Base-by-base conservation (phyloP, 2,797 vertebrate species). In the Philypnodon macrostomus region DNA sequence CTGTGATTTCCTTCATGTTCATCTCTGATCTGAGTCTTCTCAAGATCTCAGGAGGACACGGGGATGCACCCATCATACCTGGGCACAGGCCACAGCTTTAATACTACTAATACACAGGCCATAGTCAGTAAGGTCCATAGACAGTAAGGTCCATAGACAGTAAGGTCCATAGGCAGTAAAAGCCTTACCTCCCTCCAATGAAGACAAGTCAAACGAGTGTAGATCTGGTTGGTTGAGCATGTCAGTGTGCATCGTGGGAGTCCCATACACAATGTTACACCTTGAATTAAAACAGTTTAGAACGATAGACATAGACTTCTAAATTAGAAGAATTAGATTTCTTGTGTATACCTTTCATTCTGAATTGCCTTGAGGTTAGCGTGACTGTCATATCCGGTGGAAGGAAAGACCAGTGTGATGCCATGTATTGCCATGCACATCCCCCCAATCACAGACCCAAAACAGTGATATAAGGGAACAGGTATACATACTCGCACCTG, bases 231-330 rank as follows among this genome's bases (percentile, higher is more conserved):
- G 92, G 53, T 70, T 77, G 6, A 96, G 77, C 67, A 95, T 75
- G 75, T 95, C 94, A 44, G 91, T 87, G 47, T 47, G 94, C 94
- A 96, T 96, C 12, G 94, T 96, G 0, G 94, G 94, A 0, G 93
- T 96, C 54, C 93, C 94, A 0, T 85, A 86, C 18, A 86, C 8
- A 1, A 81, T 11, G 26, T 77, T 88, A 55, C 93, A 93, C 50
- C 93, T 94, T 53, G 4, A 50, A 14, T 4, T n/a, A n/a, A 6
- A 37, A 38, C 58, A 33, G 1, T 4, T 17, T 8, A 2, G 35
- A 49, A 30, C 31, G 0, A 7, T 0, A 34, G 4, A 13, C 1
- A 42, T 11, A 3, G 1, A 34, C n/a, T 30, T 2, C 34, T n/a
- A 2, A 12, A n/a, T 26, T 17, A 53, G 1, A 33, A 0, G 39